Evolutionary conservation across 1,140 invertebrate species (phyloP).

Genomic region (Acyrthosiphon pisum): DNA sequence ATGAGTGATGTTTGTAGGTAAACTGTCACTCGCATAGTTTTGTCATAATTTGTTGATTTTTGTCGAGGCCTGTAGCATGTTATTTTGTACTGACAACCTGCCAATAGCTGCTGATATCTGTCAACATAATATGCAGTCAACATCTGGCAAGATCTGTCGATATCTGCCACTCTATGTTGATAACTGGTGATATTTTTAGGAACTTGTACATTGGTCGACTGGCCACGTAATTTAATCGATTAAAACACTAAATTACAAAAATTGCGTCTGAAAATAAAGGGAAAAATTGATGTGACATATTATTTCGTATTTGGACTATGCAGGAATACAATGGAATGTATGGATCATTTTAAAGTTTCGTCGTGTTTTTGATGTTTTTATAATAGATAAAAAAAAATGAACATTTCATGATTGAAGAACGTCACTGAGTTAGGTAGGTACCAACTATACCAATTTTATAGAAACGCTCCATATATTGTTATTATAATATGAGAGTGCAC

Average conservation of each 20-base stretch:
- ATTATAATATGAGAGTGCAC: neutral
- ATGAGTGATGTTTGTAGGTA: neutral
- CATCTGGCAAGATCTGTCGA: neutral
- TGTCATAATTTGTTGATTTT: neutral
- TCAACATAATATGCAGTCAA: neutral
- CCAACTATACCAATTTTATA: neutral
- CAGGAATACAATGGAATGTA: neutral
- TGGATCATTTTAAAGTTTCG: neutral
- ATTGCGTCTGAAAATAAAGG: neutral
- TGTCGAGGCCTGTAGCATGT: neutral
- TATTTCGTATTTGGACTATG: neutral
- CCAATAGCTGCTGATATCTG: neutral
- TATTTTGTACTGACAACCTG: neutral
- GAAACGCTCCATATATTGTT: neutral
- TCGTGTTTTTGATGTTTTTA: neutral
- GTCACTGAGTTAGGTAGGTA: neutral
- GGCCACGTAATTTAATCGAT: neutral
- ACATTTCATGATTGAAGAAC: neutral
- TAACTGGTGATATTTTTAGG: neutral
- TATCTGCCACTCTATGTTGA: too few species aligned
- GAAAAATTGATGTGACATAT: neutral
- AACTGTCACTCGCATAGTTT: neutral
- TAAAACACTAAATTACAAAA: neutral
- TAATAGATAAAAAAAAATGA: neutral
- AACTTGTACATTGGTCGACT: neutral